These are phyloP conservation scores for Seladonia tumulorum DNA, from an alignment of 2,888 invertebrate species.

Conservation along the genomic window DNA sequence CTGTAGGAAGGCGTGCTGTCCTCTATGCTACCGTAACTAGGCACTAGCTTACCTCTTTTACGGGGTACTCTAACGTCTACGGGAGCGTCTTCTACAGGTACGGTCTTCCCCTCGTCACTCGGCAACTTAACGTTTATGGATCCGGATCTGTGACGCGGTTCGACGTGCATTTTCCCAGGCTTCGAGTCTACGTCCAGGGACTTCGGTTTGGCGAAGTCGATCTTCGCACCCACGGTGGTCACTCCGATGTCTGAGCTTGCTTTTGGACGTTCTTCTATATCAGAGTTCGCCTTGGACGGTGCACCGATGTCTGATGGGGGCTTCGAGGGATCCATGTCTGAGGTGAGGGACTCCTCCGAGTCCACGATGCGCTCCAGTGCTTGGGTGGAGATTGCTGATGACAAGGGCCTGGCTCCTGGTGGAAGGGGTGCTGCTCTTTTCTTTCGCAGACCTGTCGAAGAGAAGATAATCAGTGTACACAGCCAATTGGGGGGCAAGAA, in stretches of 20 bases:
- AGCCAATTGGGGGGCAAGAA: not conserved
- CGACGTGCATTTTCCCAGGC: constrained; percentile 16
- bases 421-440: constrained; percentile 87
- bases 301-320: constrained; percentile 80
- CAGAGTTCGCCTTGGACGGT: constrained; percentile 74
- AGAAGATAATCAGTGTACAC: not conserved
- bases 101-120: constrained; percentile 2
- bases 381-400: constrained; percentile 80
- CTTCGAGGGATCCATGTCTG: constrained; percentile 81
- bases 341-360: constrained; percentile 82
- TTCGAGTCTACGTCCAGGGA: constrained; percentile 20
- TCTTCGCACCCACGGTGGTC: constrained; percentile 57
- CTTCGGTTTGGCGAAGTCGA: constrained; percentile 33
- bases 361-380: constrained; percentile 81
- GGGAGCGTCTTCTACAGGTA: constrained; percentile 48
- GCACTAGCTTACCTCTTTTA: constrained; percentile 82
- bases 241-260: constrained; percentile 77
- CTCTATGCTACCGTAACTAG: constrained; percentile 68
- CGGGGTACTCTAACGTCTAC: constrained; percentile 76
- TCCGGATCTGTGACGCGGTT: constrained; percentile 31
- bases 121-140: constrained; percentile 34
- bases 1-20: constrained; percentile 73
- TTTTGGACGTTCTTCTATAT: constrained; percentile 75
- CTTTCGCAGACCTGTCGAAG: constrained; percentile 85
- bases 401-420: constrained; percentile 74